Evolutionary conservation across 2,113 vertebrate species (phyloP).

Genomic region (Pelecanoides urinatrix): DNA sequence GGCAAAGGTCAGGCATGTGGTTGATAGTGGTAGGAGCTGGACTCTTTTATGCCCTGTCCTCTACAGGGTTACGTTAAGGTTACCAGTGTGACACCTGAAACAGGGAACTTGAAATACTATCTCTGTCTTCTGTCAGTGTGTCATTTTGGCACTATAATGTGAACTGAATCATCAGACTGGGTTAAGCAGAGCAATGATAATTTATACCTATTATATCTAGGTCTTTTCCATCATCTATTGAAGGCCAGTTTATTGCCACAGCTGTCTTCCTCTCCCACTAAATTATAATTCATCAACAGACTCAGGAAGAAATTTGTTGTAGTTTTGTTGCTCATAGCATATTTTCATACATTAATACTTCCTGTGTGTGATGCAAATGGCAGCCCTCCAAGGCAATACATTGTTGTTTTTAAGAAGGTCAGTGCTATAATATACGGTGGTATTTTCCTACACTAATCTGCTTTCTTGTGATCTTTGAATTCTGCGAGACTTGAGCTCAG

Average conservation of each 20-base stretch:
- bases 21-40: not conserved
- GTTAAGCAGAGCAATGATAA: not conserved
- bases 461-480: constrained; percentile 21
- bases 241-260: not conserved
- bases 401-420: constrained; percentile 24
- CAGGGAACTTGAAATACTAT: not conserved
- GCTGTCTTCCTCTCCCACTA: not conserved
- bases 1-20: not conserved
- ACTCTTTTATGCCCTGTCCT: not conserved
- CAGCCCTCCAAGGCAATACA: constrained; percentile 28
- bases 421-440: not conserved
- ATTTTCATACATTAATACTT: constrained; percentile 34
- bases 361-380: constrained; percentile 4
- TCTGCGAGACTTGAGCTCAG: not conserved
- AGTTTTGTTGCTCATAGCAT: not conserved
- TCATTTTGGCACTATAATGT: not conserved
- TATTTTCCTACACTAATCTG: constrained; percentile 14
- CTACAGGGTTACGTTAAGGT: not conserved
- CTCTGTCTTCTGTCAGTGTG: not conserved
- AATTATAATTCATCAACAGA: constrained; percentile 2
- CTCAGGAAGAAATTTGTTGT: constrained; percentile 28
- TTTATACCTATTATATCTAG: not conserved
- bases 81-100: not conserved
- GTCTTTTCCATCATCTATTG: not conserved
- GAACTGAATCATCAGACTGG: not conserved